Evolutionary conservation across 1,140 invertebrate genomes (phyloP).

Genomic region (Physella acuta): DNA sequence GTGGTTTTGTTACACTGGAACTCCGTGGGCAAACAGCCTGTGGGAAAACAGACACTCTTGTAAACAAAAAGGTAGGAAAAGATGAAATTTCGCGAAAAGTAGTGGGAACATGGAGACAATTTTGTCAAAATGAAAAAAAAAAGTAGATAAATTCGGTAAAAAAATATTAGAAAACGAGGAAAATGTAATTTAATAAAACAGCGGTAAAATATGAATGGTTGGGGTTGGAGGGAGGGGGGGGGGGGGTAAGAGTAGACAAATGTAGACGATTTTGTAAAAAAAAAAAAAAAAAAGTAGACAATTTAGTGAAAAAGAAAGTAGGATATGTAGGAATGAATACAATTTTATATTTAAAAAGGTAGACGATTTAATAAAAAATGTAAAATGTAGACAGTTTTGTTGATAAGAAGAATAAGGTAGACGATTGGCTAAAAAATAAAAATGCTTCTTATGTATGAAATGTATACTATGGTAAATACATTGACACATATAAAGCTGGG

Average conservation of each 20-base stretch:
- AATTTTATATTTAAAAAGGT: background rate
- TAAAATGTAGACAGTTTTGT: background rate
- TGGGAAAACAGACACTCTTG: background rate
- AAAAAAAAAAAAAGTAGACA: background rate
- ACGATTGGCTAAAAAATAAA: too few species aligned
- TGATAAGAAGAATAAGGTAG: background rate
- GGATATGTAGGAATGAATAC: background rate
- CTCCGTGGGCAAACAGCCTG: conserved; percentile 59
- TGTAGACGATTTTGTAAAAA: background rate
- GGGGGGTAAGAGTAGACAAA: background rate
- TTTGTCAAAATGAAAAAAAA: background rate
- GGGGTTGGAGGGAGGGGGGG: background rate
- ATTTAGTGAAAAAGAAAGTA: background rate
- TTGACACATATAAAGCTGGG: too few species aligned
- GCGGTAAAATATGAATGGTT: background rate
- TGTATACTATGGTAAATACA: too few species aligned
- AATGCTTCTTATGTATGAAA: too few species aligned
- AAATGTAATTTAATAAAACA: too few species aligned
- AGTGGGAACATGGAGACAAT: background rate
- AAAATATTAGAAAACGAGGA: background rate
- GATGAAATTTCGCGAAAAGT: background rate
- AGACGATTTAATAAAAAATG: background rate
- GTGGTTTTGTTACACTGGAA: conserved; percentile 65
- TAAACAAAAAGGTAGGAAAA: background rate
- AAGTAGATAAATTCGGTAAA: background rate